These are phyloP conservation scores for Calliphora vicina DNA, from an alignment of 1,140 invertebrate species.

Conservation along the genomic window DNA sequence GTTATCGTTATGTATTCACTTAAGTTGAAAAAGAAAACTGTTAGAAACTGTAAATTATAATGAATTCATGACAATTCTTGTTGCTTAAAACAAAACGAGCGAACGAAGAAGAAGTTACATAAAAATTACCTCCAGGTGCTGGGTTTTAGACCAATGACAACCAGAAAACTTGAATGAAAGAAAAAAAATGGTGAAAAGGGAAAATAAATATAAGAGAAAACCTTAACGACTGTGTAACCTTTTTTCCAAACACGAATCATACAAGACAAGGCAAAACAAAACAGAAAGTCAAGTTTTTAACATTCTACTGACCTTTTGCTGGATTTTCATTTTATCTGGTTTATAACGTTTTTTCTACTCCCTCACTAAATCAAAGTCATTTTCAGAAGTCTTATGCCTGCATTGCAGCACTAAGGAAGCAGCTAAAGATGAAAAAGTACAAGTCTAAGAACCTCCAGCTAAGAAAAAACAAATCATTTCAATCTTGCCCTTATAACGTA, in stretches of 20 bases:
- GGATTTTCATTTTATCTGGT: neutral
- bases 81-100: no score
- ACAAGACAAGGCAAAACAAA: neutral
- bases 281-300: neutral
- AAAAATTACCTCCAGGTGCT: neutral
- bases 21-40: neutral
- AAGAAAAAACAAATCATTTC: neutral
- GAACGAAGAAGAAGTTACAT: neutral
- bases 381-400: neutral
- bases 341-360: neutral
- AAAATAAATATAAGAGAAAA: neutral
- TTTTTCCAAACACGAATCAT: neutral
- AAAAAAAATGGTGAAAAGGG: no score
- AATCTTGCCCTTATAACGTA: neutral
- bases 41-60: neutral
- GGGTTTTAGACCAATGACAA: neutral
- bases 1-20: neutral
- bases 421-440: neutral
- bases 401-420: neutral
- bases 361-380: neutral
- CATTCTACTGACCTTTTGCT: neutral
- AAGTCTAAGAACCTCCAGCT: neutral
- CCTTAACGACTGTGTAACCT: neutral
- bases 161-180: neutral
- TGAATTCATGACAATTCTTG: neutral